Conservation (phyloP, 2,888 invertebrate genomes). For the Apamea sordens region DNA sequence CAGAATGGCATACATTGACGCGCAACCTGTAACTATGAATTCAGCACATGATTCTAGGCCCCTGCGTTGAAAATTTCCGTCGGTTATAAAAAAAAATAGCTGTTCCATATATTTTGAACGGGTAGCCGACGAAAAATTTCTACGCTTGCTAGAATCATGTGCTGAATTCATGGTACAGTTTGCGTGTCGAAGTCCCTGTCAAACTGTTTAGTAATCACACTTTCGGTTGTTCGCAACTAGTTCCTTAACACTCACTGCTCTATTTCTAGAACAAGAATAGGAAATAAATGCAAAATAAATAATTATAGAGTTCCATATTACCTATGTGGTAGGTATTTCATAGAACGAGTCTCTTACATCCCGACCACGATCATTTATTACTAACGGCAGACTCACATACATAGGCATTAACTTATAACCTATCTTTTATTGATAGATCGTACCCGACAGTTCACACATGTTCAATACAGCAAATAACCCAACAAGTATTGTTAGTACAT, state of each 20-base stretch:
- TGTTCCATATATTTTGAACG: not conserved
- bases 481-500: conserved; percentile 42
- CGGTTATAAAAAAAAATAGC: not conserved
- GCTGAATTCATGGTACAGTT: not conserved
- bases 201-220: not conserved
- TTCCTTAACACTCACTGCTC: conserved; percentile 8
- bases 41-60: not conserved
- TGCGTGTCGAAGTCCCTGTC: not conserved
- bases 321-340: conserved; percentile 20
- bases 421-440: conserved; percentile 46
- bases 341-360: conserved; percentile 26
- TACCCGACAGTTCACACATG: conserved; percentile 56
- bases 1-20: not conserved
- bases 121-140: not conserved
- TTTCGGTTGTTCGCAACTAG: conserved; percentile 12
- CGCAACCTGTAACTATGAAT: not conserved
- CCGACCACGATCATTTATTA: conserved; percentile 33
- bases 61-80: not conserved
- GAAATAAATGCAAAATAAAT: conserved; percentile 14
- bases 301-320: conserved; percentile 10
- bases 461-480: conserved; percentile 50
- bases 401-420: conserved; percentile 52
- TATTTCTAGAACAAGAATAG: conserved; percentile 13
- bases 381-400: conserved; percentile 51
- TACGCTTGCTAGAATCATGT: not conserved